These are phyloP conservation scores for human (Homo sapiens) DNA, from an alignment of 2,113 vertebrate species.

Conservation along the genomic window DNA sequence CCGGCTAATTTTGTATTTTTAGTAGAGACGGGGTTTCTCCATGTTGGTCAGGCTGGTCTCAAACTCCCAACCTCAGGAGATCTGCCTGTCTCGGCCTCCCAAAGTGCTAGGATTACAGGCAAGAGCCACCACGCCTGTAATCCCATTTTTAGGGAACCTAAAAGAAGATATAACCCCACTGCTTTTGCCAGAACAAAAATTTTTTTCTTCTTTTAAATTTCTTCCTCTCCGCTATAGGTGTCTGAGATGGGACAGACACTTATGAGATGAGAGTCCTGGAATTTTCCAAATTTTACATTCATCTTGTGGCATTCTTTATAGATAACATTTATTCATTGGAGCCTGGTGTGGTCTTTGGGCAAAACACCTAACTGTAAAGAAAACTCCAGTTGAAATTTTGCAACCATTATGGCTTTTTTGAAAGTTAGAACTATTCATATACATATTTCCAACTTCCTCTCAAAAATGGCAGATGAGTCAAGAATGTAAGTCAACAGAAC, in stretches of 20 bases:
- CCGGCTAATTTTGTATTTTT: no score
- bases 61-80: no score
- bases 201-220: background rate
- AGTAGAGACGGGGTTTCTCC: no score
- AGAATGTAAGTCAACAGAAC: background rate
- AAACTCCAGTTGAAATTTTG: background rate
- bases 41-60: no score
- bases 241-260: background rate
- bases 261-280: background rate
- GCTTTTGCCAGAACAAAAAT: background rate
- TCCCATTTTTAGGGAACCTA: background rate
- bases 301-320: background rate
- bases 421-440: background rate
- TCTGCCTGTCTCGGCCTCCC: no score
- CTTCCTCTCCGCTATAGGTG: background rate
- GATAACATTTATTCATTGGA: background rate
- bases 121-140: rapidly evolving
- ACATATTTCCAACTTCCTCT: background rate
- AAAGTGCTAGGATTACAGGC: no score
- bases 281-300: constrained; percentile 17
- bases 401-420: background rate
- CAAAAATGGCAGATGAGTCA: background rate
- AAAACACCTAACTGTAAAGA: background rate
- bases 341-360: background rate
- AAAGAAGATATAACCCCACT: background rate